Conservation (phyloP, 2,888 invertebrate genomes). For the Dryomyza anilis region DNA sequence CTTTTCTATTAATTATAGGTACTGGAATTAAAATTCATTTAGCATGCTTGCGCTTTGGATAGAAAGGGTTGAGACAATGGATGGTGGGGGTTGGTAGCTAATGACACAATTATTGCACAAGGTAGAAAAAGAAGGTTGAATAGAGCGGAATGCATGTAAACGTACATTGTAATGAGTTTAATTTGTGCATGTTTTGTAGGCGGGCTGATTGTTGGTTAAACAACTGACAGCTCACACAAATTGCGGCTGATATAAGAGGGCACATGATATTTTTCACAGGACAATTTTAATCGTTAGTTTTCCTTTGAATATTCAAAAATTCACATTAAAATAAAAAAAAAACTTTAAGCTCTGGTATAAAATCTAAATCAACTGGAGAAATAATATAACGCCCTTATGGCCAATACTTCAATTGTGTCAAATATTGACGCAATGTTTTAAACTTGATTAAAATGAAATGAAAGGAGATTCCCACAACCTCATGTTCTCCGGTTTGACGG, state of each 20-base stretch:
- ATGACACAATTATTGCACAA: constrained; percentile 46
- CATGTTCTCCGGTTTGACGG: no score
- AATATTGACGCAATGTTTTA: no score
- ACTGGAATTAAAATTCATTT: constrained; percentile 36
- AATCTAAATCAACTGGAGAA: no score
- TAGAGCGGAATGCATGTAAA: constrained; percentile 19
- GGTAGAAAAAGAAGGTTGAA: background rate
- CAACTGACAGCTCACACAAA: constrained; percentile 43
- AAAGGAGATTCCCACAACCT: no score
- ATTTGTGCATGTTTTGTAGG: constrained; percentile 34
- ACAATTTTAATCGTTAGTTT: no score
- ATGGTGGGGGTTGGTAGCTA: constrained; percentile 35
- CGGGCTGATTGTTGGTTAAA: constrained; percentile 55
- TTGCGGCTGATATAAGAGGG: constrained; percentile 20
- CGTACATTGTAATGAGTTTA: no score
- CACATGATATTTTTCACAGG: constrained; percentile 18
- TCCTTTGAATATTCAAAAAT: no score
- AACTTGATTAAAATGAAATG: no score
- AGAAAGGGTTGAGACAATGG: background rate
- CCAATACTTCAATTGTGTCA: no score
- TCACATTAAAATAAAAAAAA: no score
- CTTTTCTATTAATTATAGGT: constrained; percentile 44
- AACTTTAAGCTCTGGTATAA: no score
- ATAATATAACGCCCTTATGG: no score
- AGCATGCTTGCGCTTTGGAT: constrained; percentile 37